A percentile compares a stretch with the other conserved stretches of the same genome.
Conservation (phyloP, 2,797 vertebrate genomes). For the Siniperca undulata region DNA sequence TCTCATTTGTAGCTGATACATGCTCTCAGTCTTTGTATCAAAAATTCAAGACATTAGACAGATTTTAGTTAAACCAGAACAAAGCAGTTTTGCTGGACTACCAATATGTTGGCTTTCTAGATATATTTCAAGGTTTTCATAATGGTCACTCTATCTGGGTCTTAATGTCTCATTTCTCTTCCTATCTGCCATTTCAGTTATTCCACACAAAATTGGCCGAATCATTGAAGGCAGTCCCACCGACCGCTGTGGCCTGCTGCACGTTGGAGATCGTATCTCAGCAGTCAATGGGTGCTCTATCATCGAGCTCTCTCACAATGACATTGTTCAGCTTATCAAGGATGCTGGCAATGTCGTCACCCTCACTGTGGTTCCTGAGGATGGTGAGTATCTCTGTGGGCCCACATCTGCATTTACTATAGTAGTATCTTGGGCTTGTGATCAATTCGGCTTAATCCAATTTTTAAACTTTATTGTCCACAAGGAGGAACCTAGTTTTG, state of each 20-base stretch:
- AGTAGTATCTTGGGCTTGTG: not conserved
- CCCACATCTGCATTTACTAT: not conserved
- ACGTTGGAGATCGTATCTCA: constrained; percentile 97
- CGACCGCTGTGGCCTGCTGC: constrained; percentile 94
- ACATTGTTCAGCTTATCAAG: constrained; percentile 98
- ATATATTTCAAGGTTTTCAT: constrained; percentile 10
- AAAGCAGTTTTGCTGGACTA: not conserved
- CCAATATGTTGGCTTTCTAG: not conserved
- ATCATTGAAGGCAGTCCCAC: constrained; percentile 97
- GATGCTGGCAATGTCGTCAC: constrained; percentile 94
- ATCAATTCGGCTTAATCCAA: not conserved
- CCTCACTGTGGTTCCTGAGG: constrained; percentile 94
- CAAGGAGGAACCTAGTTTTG: constrained; percentile 11
- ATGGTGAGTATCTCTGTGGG: constrained; percentile 85
- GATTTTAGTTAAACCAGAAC: not conserved
- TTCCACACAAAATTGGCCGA: constrained; percentile 98
- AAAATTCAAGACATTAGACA: not conserved
- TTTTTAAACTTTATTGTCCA: constrained; percentile 1
- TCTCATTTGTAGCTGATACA: not conserved
- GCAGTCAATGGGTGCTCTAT: constrained; percentile 97
- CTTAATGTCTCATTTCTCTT: constrained; percentile 30
- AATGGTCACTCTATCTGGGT: not conserved
- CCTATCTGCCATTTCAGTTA: constrained; percentile 84
- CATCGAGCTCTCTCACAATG: constrained; percentile 94
- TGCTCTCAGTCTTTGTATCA: not conserved